Evolutionary conservation across 1,140 invertebrate species (phyloP).

Genomic region (Mamestra configurata): DNA sequence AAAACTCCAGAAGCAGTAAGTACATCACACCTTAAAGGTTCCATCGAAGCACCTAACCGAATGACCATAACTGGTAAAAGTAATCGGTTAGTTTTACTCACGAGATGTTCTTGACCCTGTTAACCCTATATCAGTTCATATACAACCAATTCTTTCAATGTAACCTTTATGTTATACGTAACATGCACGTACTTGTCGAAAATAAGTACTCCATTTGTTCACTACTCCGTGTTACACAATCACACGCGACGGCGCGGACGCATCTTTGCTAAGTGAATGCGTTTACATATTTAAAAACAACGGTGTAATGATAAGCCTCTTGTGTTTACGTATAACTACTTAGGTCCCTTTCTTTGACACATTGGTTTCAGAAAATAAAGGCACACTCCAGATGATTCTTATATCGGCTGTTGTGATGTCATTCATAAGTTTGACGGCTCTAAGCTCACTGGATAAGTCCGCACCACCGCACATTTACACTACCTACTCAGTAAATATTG

Average conservation of each 20-base stretch:
- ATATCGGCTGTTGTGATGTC: not conserved
- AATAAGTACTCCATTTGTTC: not conserved
- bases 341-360: conserved; percentile 43
- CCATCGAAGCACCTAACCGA: not conserved
- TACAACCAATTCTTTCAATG: not conserved
- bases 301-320: conserved; percentile 16
- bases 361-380: conserved; percentile 34
- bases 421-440: not conserved
- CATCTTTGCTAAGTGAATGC: conserved; percentile 6
- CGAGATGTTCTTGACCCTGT: not conserved
- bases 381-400: conserved; percentile 1
- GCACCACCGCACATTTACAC: conserved; percentile 27
- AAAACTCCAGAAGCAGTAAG: too few relatives aligned
- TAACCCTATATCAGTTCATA: not conserved
- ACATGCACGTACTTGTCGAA: not conserved
- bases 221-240: conserved; percentile 33
- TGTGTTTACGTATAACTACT: conserved; percentile 37
- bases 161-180: not conserved
- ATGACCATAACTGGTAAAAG: too few relatives aligned
- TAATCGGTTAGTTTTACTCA: not conserved
- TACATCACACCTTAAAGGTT: too few relatives aligned
- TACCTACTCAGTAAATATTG: conserved; percentile 38
- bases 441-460: conserved; percentile 7
- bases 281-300: conserved; percentile 7
- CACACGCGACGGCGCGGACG: conserved; percentile 32